These are phyloP conservation scores for Silurus glanis DNA, from an alignment of 2,113 vertebrate species.

Conservation along the genomic window DNA sequence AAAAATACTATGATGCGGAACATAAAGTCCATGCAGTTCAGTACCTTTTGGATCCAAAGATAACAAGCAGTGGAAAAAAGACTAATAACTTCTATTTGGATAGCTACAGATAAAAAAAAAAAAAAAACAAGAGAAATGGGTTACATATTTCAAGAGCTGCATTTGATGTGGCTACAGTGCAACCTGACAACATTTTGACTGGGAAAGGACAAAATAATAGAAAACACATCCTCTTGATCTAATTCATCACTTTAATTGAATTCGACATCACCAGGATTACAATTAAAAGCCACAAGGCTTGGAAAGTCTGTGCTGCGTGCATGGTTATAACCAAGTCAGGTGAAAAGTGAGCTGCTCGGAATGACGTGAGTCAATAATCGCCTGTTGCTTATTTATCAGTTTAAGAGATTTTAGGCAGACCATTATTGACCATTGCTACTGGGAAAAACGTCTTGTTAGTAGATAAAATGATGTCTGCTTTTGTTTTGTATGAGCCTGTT, in stretches of 20 bases:
- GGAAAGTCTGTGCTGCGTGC: neutral
- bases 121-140: neutral
- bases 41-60: neutral
- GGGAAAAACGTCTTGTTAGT: neutral
- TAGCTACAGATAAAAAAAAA: neutral
- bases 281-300: neutral
- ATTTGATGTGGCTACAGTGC: slow-evolving; percentile 4
- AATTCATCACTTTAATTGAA: slow-evolving; percentile 8
- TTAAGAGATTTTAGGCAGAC: neutral
- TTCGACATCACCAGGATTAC: neutral
- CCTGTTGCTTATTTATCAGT: neutral
- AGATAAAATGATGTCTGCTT: neutral
- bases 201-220: neutral
- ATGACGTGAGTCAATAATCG: neutral
- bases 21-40: neutral
- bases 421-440: neutral
- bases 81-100: neutral
- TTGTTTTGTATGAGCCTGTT: neutral
- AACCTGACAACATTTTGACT: neutral
- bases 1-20: neutral
- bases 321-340: neutral
- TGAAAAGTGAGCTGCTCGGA: neutral
- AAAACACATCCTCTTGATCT: slow-evolving; percentile 14
- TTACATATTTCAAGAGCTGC: neutral
- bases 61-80: neutral